Evolutionary conservation across 2,888 invertebrate species (phyloP), one percentile per base, ranked within the genome.

Genomic region (Germaria angustata): DNA sequence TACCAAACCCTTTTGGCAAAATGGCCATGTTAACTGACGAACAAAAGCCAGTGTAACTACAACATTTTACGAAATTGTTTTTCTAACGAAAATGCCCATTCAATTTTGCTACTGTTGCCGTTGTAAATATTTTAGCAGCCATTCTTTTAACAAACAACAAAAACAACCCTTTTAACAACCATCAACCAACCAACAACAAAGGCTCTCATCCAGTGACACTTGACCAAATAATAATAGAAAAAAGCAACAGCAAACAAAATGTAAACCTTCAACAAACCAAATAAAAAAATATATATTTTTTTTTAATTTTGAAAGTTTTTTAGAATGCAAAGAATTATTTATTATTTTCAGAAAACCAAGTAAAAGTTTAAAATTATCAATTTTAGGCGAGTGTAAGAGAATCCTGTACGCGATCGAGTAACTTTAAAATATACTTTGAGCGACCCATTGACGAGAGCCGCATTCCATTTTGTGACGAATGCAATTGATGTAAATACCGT

Each of bases 1-100:
- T 41, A 66, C 22, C 85, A 84, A 72, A 85, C 84, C 86, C 86
- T 84, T 82, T 81, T 85, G 88, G 89, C 89, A 87, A 88, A 89
- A 89, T 88, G 87, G 86, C 88, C 89, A 89, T 89, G 89, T 89
- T 87, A 87, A 87, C n/a, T 86, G 86, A 86, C 85, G 86, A 88
- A 89, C 90, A 89, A 89, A 89, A 87, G 89, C 86, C 85, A 80
- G 79, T 51, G 71, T 72, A 61, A 61, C 66, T 63, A 63, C 61
- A 68, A 66, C 71, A 72, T 77, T 81, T 71, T 72, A 53, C 57
- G 41, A 71, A 22, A 44, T 75, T 59, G 69, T 57, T 65, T 68
- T 76, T 71, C n/a, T 53, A 59, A 59, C 39, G 17, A 59, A 65
- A 71, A 66, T 34, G 34, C 22, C 44, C 22, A 76, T 28, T 55